Evolutionary conservation across 2,797 vertebrate genomes (phyloP).

Genomic region (Amniataba percoides): DNA sequence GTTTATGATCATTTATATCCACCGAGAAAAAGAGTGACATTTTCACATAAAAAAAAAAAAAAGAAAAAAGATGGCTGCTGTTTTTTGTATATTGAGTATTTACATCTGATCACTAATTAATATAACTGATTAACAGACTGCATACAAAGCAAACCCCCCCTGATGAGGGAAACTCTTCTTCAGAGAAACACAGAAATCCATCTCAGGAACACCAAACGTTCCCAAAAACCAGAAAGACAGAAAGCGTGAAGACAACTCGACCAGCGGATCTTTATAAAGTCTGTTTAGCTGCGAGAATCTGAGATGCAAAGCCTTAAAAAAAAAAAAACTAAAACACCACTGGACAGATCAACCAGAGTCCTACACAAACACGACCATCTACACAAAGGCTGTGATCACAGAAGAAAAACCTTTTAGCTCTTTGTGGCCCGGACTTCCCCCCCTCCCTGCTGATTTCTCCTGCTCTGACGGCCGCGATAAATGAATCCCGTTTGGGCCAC

Average conservation of each 20-base stretch:
- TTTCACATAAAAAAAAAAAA: not conserved
- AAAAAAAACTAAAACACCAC: not conserved
- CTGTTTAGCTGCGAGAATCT: not conserved
- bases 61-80: not conserved
- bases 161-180: not conserved
- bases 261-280: not conserved
- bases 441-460: not conserved
- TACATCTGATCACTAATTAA: not conserved
- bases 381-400: not conserved
- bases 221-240: not conserved
- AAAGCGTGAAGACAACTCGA: not conserved
- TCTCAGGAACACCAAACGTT: not conserved
- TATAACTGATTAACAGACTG: not conserved
- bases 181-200: not conserved
- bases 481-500: constrained; percentile 13
- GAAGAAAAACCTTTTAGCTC: constrained; percentile 8
- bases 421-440: not conserved
- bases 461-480: not conserved
- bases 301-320: not conserved
- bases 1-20: not conserved
- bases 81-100: not conserved
- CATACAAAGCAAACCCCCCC: not conserved
- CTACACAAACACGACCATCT: constrained; percentile 4
- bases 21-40: not conserved
- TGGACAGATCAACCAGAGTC: not conserved